Evolutionary conservation across 1,140 invertebrate genomes (phyloP), one percentile per base, ranked within the genome.

Genomic region (Orchestia grillus): DNA sequence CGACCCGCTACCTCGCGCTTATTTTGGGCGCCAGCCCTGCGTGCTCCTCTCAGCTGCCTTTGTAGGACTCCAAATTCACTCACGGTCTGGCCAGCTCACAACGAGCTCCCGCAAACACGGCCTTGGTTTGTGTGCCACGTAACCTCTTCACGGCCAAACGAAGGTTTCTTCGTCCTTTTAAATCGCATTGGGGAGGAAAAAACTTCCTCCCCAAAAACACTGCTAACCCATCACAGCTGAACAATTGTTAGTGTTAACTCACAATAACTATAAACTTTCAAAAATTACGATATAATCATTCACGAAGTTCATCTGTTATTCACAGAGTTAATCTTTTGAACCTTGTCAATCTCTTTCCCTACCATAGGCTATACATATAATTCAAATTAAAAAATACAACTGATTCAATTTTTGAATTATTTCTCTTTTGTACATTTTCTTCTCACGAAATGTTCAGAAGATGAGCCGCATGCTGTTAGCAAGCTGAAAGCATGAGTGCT

Each of bases 1-100:
- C 88, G 88, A 90, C 88, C 88, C 88, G 88, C 88, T 42, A 90
- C 88, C 88, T 44, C 28, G 88, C 43, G 88, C 88, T 90, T 90
- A 90, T 90, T 90, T 90, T 44, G n/a, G 88, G 41, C 43, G 41
- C 88, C 88, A 42, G 41, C 41, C 41, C 88, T 77, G 62, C 62
- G 28, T 77, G 11, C 11, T 77, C 62, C 62, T 77, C 62, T 77
- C 62, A 15, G 62, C 62, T 77, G 15, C 62, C 62, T 77, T 77
- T 36, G 15, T 77, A 77, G 15, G 62, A 77, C 62, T 77, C 15
- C 11, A 77, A 77, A 8, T 77, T 77, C 28, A 36, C 62, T 77
- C 28, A 15, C 28, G 62, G 28, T 77, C 62, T 36, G 28, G 62
- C 62, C 62, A 77, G 62, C 28, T 77, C 1, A 77, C 62, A 53